Evolutionary conservation across 35 echinoderm and acorn worm genomes (phyloP), one percentile per base, ranked within the genome.

Genomic region (Amphiura filiformis): DNA sequence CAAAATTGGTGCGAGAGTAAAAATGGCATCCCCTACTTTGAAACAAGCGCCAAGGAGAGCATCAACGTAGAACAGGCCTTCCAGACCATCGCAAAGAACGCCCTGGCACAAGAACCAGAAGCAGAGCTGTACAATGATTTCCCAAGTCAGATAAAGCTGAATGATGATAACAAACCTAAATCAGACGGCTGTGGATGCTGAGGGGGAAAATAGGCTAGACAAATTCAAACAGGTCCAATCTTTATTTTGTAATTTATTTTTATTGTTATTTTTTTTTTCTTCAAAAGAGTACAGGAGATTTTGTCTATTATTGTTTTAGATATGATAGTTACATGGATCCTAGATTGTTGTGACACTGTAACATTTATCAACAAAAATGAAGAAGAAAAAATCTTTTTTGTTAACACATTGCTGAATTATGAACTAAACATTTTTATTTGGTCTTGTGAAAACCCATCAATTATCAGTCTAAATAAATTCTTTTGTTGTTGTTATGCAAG

Each of bases 51-150:
- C 36, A 99, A 99, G 57, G 96, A 99, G 52, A 94, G 90, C 83
- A 99, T 99, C 87, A 94, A 99, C 47, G 96, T 99, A 31, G 96
- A 99, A 76, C 96, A 99, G 90, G 96, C 96, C 87, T 99, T 99
- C 93, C 96, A 99, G 84, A 99, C 92, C 13, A 99, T 99, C 42
- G 96, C 96, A 82, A 99, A 99, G 93, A 99, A 99, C 40, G 96
- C 96, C 87, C 96, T 99, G 35, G 90, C 92, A 22, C 96, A 99
- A 85, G 96, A 99, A 86, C 93, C 96, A 22, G 96, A 99, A 38
- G 87, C 87, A 42, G 89, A 92, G 40, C 81, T 94, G 76, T 99
- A 99, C 90, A 86, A 99, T 61, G 90, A 94, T 79, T 92, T 91
- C 70, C 96, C 96, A 31, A 92, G 82, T 44, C 90, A 91, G 80